These are phyloP conservation scores for Latrodectus elegans DNA, from an alignment of 2,888 invertebrate genomes.

Conservation along the genomic window DNA sequence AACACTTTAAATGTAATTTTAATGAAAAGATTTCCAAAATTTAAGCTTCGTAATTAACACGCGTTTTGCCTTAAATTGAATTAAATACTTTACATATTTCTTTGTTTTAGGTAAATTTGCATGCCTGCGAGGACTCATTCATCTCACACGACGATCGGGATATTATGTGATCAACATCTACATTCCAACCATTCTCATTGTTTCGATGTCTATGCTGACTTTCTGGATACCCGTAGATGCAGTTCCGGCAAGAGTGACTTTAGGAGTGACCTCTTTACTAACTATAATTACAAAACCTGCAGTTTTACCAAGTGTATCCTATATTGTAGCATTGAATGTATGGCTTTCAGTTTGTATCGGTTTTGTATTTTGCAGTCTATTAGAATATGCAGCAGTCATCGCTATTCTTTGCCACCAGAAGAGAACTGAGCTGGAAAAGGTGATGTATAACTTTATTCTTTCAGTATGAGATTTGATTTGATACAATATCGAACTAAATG, in stretches of 20 bases:
- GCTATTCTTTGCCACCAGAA: conserved; percentile 39
- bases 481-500: too few species aligned
- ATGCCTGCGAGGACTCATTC: conserved; percentile 63
- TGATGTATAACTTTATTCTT: neutral
- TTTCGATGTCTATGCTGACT: conserved; percentile 70
- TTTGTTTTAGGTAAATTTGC: conserved; percentile 65
- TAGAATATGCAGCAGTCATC: conserved; percentile 72
- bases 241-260: conserved; percentile 69
- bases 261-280: conserved; percentile 86
- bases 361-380: conserved; percentile 72
- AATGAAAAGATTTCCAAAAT: too few species aligned
- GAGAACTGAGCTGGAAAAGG: neutral
- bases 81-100: too few species aligned
- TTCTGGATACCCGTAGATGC: conserved; percentile 71
- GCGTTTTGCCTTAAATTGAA: too few species aligned
- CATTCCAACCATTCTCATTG: conserved; percentile 70
- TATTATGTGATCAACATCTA: conserved; percentile 69
- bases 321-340: conserved; percentile 72
- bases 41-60: too few species aligned
- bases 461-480: too few species aligned
- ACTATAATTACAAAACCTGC: conserved; percentile 76
- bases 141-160: conserved; percentile 61
- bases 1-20: too few species aligned
- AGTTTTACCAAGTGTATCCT: conserved; percentile 72
- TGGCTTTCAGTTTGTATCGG: conserved; percentile 72